Percentiles rank a stretch among this genome's conserved stretches.
These are phyloP conservation scores for Drosophila niveifrons DNA, from an alignment of 2,888 invertebrate species.

Conservation along the genomic window DNA sequence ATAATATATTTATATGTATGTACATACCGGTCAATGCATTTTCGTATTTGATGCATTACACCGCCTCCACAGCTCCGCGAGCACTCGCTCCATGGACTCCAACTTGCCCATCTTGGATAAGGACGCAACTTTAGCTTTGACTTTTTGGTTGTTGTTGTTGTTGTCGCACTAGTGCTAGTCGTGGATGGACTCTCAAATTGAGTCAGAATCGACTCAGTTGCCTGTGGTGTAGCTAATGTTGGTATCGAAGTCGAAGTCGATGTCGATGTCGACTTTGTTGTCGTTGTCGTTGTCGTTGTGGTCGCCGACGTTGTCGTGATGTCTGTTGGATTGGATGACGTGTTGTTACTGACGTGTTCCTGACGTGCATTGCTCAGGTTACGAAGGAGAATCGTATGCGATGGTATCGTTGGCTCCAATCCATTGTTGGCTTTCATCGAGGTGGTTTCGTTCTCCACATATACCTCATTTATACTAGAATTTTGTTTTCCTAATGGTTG, in stretches of 20 bases:
- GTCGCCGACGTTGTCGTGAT: slow-evolving; percentile 15
- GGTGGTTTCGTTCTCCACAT: slow-evolving; percentile 76
- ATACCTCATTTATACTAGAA: slow-evolving; percentile 82
- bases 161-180: slow-evolving; percentile 49
- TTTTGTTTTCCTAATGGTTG: slow-evolving; percentile 51
- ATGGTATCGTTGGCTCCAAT: slow-evolving; percentile 48
- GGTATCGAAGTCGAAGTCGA: slow-evolving; percentile 21
- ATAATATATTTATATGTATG: background rate
- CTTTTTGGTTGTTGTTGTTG: slow-evolving; percentile 53
- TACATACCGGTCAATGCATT: slow-evolving; percentile 83
- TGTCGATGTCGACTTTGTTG: slow-evolving; percentile 31
- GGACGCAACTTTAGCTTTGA: slow-evolving; percentile 71
- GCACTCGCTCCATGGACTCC: slow-evolving; percentile 92
- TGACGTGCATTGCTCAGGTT: slow-evolving; percentile 17
- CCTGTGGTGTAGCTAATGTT: background rate
- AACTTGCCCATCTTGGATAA: slow-evolving; percentile 90
- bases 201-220: slow-evolving; percentile 9
- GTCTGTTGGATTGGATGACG: slow-evolving; percentile 3
- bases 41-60: slow-evolving; percentile 86
- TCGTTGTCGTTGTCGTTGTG: slow-evolving; percentile 20
- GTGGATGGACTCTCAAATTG: slow-evolving; percentile 35
- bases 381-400: slow-evolving; percentile 20
- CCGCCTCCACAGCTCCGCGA: slow-evolving; percentile 95
- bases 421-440: slow-evolving; percentile 37
- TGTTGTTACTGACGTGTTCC: background rate